Evolutionary conservation across 2,888 invertebrate genomes (phyloP), one percentile per base, ranked within the genome.

Genomic region (Drosophila robusta): DNA sequence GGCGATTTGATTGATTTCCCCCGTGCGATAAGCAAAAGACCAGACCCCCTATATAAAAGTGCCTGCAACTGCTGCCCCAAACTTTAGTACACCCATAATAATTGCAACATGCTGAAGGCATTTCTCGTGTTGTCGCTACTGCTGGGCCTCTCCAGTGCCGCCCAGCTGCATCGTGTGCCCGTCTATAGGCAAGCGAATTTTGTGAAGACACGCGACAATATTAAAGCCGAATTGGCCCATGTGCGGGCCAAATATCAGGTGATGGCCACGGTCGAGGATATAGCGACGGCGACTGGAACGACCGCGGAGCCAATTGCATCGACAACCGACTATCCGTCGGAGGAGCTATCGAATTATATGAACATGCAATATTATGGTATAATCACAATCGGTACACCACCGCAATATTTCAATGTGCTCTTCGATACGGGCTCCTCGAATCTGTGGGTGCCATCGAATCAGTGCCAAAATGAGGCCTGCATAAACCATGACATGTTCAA

Each of bases 401-500:
- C 97, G 57, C 98, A 99, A 93, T 93, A 92, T 0, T 99, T 99
- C 93, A 95, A 95, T 87, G 98, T 99, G 66, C 95, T 99, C 69
- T 99, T 99, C 93, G 99, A 99, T 93, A 99, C 84, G 1, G 85
- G 85, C 18, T 84, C 87, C 0, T 42, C 87, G 6, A 81, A 84
- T 24, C 54, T 84, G 32, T 84, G 84, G 87, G 98, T 8, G 98
- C 99, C 96, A 90, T 94, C 94, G 91, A 96, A 96, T 62, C 51
- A 41, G 9, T 87, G 87, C 32, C 4, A 8, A 0, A 36, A 9
- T 14, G 0, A 97, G 78, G 98, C 98, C 24, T 98, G 98, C 93
- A 92, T 96, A 96, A 91, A 94, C 95, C 99, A 99, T 93, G 95
- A 96, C 91, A 98, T 97, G 93, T 99, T 99, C 92, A 96, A 98